Base-by-base conservation (phyloP, 2,888 invertebrate genomes). In the Apantesis nais region DNA sequence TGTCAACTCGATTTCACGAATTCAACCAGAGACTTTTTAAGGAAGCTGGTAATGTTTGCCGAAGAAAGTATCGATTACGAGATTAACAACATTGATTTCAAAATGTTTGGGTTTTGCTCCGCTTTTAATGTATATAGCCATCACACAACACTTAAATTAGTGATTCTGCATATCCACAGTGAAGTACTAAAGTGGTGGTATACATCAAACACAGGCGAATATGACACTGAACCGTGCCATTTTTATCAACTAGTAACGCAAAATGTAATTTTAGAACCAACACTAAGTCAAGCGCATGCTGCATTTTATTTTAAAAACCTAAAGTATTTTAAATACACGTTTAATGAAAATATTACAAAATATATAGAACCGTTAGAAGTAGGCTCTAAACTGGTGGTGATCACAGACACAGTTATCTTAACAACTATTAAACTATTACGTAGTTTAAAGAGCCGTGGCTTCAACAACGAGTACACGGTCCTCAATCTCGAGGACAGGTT, bases 161-260 rank as follows among this genome's bases (percentile, higher is more conserved):
- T 68, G 14, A 37, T 25, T 34, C n/a, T 64, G 19, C 29, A 58
- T 22, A 44, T 55, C 25, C 70, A 70, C 14, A 62, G 62, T 41
- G 31, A 3, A 41, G 29, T 70, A 12, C 75, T 77, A 68, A 74
- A 68, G 25, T 77, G 77, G 81, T 80, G 80, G 80, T 73, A 73
- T 73, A 25, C 29, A 48, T 44, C 1, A 39, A 39, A 61, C 29
- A 66, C 31, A 16, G 66, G 2, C 1, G 19, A 0, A 4, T 77
- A 68, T 62, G 39, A 72, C 1, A 73, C 75, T 14, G 75, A 77
- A 41, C 1, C 14, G 4, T 25, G 9, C 55, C 22, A 22, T 52
- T 31, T 66, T 0, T 72, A 34, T 29, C 11, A 34, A 16, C 55
- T 48, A 25, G 63, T 58, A 29, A 25, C 60, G 1, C 62, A 39